Conservation (phyloP, 1,140 invertebrate genomes). For the Cyclina sinensis region DNA sequence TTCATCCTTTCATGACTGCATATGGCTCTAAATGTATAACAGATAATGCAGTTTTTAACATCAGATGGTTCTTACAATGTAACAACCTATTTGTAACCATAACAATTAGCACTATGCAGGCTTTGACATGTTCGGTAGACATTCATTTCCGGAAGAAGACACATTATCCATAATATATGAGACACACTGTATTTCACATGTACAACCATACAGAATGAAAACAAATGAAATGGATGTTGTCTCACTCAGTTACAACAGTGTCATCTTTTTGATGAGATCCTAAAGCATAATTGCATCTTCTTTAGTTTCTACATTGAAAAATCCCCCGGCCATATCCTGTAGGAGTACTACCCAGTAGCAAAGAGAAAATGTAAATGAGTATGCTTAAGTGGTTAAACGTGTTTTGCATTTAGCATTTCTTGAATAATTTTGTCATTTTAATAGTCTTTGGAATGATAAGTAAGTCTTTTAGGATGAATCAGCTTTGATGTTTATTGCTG, state of each 20-base stretch:
- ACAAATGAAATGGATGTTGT: neutral
- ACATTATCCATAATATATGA: neutral
- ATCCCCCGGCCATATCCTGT: neutral
- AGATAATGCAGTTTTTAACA: no score
- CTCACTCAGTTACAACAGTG: no score
- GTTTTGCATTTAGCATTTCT: neutral
- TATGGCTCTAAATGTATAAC: no score
- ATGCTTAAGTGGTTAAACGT: conserved; percentile 4
- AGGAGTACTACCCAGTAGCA: neutral
- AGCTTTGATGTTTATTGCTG: no score
- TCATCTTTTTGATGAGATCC: no score
- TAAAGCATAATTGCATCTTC: no score
- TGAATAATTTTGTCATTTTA: neutral
- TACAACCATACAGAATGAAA: neutral
- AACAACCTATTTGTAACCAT: no score
- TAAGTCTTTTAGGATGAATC: neutral
- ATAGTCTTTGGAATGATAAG: neutral
- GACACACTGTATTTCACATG: neutral
- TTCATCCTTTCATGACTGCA: no score
- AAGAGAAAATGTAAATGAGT: neutral
- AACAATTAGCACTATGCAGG: no score
- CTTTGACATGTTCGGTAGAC: neutral
- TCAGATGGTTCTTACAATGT: no score
- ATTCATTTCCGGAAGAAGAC: neutral
- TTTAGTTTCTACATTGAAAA: no score